Evolutionary conservation across 2,888 invertebrate genomes (phyloP), one percentile per base, ranked within the genome.

Genomic region (Stenichneumon culpator): DNA sequence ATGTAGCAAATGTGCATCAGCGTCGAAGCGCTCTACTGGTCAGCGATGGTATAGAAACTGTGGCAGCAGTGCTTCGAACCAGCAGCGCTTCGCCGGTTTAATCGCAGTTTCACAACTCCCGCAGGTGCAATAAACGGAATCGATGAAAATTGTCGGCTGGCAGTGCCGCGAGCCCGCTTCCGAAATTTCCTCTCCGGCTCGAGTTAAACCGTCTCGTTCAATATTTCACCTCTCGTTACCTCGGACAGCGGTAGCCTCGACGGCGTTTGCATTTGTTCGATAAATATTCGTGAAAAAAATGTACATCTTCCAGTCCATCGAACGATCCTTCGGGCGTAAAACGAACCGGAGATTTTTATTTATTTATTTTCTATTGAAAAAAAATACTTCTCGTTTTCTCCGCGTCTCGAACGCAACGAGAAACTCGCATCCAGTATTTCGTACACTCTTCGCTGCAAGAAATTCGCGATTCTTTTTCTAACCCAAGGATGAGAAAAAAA

Each of bases 151-250:
- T 19, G 72, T 57, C 16, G 52, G 52, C 36, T 3, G 32, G 36
- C 22, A 54, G 54, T 3, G 28, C 16, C 19, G 39, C 54, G 19
- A 4, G 6, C 72, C 36, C 47, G n/a, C 47, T 70, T 32, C 36
- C n/a, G 39, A 54, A 60, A 81, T 75, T 68, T 60, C 57, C 47
- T 68, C 68, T 19, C 9, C 52, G 63, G 16, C 14, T 47, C 57
- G 22, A 57, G 36, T 16, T 63, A 25, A 63, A 63, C 28, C 28
- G 60, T 63, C 32, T 63, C 74, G 44, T 28, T 25, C 63, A 63
- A 74, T 63, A 74, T 74, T 74, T 63, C 19, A 63, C 63, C 60
- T 32, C 74, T 74, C 60, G 74, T 63, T 74, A 63, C 25, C 19
- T 60, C 73, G 25, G 25, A 60, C 11, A 57, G 11, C 22, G 22